phyloP scores from a whole-genome alignment of 2,113 vertebrate species.

The Peromyscus californicus region DNA sequence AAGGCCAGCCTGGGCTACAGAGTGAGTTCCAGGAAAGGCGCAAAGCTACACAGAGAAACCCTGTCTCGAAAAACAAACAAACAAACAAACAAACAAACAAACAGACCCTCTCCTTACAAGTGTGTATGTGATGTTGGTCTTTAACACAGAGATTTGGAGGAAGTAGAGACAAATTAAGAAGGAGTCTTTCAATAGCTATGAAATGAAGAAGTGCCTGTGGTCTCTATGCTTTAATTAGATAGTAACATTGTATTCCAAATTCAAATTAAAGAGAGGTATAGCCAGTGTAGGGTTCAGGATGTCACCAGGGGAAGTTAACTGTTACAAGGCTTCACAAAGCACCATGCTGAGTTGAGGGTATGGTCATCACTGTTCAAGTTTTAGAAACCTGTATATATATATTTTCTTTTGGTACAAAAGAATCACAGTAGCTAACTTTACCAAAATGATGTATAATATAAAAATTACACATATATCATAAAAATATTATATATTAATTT shows the following conservation, averaged over 20 bases:
- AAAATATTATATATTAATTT: conserved; percentile 14
- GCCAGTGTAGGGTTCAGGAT: not conserved
- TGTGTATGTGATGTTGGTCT: not conserved
- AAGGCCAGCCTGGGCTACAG: no score
- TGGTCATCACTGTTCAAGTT: not conserved
- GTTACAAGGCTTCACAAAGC: not conserved
- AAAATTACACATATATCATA: not conserved
- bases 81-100: no score
- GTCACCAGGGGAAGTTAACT: not conserved
- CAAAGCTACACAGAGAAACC: no score
- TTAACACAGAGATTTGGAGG: not conserved
- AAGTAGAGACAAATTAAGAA: not conserved
- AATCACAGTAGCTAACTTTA: conserved; percentile 2
- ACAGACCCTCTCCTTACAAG: not conserved
- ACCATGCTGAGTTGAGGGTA: not conserved
- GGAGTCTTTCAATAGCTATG: not conserved
- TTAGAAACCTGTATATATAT: not conserved
- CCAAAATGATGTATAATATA: not conserved
- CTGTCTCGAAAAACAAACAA: no score
- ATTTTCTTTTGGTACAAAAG: not conserved
- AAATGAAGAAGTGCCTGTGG: not conserved
- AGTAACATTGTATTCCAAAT: not conserved
- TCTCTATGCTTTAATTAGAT: not conserved
- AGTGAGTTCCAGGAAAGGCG: no score
- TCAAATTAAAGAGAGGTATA: not conserved